Conservation (phyloP, 2,113 vertebrate species). For the Neotragus moschatus region DNA sequence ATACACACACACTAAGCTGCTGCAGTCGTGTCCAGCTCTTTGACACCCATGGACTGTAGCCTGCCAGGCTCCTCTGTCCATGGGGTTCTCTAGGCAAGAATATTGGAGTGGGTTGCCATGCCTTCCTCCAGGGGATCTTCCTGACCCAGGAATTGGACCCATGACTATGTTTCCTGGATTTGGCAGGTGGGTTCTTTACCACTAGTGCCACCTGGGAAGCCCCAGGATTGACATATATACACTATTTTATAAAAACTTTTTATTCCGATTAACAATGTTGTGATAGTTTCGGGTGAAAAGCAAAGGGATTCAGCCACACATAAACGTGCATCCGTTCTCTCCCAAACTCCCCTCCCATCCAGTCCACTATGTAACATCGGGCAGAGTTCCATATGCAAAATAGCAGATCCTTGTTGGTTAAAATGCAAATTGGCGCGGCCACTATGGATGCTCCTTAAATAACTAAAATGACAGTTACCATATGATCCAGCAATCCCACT, state of each 20-base stretch:
- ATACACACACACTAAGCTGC: neutral
- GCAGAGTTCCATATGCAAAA: neutral
- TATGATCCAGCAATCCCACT: neutral
- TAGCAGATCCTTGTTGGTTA: neutral
- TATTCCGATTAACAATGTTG: neutral
- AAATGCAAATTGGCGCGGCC: neutral
- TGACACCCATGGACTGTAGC: neutral
- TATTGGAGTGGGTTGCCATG: neutral
- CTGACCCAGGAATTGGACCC: neutral
- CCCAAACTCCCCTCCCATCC: neutral
- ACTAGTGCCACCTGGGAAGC: neutral
- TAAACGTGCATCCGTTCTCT: neutral
- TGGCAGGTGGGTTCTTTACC: neutral
- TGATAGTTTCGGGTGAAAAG: neutral
- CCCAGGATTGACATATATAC: neutral
- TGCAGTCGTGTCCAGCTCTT: neutral
- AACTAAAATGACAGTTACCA: neutral
- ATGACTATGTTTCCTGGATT: neutral
- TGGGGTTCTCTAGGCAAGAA: neutral
- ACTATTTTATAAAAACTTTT: no score
- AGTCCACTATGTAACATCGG: neutral
- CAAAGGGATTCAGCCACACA: neutral
- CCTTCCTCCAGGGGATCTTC: neutral
- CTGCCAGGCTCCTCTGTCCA: neutral
- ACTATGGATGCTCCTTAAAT: neutral